Percentiles rank a stretch among this genome's conserved stretches.
phyloP scores from a whole-genome alignment of 2,888 invertebrate genomes.

The Drosophila robusta region DNA sequence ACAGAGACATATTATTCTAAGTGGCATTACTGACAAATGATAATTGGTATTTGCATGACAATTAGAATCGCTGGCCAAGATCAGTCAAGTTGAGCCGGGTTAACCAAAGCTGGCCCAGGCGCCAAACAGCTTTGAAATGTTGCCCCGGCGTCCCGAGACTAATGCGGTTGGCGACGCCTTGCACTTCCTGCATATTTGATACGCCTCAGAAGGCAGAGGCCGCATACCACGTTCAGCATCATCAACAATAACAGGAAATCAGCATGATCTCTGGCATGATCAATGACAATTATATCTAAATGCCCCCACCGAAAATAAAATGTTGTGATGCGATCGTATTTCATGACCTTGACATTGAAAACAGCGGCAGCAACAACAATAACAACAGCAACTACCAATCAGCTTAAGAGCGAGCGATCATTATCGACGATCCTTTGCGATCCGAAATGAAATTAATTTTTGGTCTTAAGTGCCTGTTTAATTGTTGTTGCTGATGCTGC shows the following conservation, averaged over 20 bases:
- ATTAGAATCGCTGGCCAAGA: slow-evolving; percentile 62
- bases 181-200: slow-evolving; percentile 75
- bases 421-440: slow-evolving; percentile 62
- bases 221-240: slow-evolving; percentile 39
- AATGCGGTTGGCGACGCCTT: slow-evolving; percentile 67
- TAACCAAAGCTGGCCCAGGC: slow-evolving; percentile 46
- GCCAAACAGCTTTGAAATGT: slow-evolving; percentile 73
- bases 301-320: slow-evolving; percentile 32
- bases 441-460: slow-evolving; percentile 55
- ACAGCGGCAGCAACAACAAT: slow-evolving; percentile 22
- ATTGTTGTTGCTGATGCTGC: slow-evolving; percentile 47
- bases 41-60: slow-evolving; percentile 78
- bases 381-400: slow-evolving; percentile 49
- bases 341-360: slow-evolving; percentile 76
- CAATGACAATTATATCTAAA: slow-evolving; percentile 46
- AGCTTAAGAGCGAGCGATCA: slow-evolving; percentile 49
- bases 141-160: slow-evolving; percentile 53
- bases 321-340: slow-evolving; percentile 57
- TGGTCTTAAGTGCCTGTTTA: slow-evolving; percentile 68
- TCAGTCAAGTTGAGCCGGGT: slow-evolving; percentile 33
- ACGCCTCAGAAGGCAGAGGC: slow-evolving; percentile 47
- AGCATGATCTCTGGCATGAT: slow-evolving; percentile 24
- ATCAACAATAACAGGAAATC: slow-evolving; percentile 8
- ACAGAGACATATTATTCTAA: slow-evolving; percentile 54
- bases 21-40: slow-evolving; percentile 75